A percentile compares a stretch with the other conserved stretches of the same genome.
These are phyloP conservation scores for Leucophora obtusa DNA, from an alignment of 2,888 invertebrate genomes.

Conservation along the genomic window DNA sequence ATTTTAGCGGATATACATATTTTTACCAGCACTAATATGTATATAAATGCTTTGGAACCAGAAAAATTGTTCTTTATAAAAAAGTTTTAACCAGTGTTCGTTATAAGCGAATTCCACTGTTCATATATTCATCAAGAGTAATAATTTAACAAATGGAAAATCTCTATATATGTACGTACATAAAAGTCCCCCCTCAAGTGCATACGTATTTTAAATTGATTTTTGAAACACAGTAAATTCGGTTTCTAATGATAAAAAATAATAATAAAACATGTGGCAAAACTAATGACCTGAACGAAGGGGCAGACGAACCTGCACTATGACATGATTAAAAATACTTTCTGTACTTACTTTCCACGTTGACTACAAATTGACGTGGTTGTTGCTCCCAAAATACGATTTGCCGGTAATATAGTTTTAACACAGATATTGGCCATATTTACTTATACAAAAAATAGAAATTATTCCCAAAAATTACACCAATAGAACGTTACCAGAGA, in stretches of 20 bases:
- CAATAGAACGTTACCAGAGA: neutral
- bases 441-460: conserved; percentile 1
- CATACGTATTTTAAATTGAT: neutral
- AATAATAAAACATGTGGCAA: neutral
- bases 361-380: conserved; percentile 57
- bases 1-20: no score
- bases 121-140: no score
- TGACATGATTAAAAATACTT: neutral
- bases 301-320: neutral
- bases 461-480: neutral
- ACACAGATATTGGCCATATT: conserved; percentile 68
- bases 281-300: neutral
- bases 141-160: conserved; percentile 20
- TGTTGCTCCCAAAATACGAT: conserved; percentile 65
- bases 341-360: conserved; percentile 66
- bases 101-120: no score
- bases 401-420: conserved; percentile 66
- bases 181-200: conserved; percentile 13
- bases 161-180: no score
- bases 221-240: neutral
- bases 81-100: no score
- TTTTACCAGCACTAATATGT: no score
- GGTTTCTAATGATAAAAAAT: neutral
- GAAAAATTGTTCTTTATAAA: no score
- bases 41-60: no score